Evolutionary conservation across 2,888 invertebrate genomes (phyloP).

Genomic region (Sminthurides aquaticus): DNA sequence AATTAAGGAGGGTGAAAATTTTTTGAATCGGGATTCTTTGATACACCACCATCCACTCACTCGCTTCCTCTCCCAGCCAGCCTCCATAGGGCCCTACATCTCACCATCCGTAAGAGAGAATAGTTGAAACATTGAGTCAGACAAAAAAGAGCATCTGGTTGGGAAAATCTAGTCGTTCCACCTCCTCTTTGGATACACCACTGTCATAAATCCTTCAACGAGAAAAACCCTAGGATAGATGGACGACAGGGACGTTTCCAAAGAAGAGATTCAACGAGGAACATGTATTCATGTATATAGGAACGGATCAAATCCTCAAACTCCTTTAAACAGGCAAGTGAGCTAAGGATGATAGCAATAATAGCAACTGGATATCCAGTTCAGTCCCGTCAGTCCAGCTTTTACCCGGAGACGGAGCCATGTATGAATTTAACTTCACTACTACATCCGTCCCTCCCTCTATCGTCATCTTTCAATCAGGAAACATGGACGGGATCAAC

Average conservation of each 20-base stretch:
- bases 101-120: too few relatives aligned
- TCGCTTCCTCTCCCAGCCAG: not conserved
- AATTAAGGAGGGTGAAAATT: conserved; percentile 40
- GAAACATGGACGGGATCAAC: too few relatives aligned
- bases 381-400: too few relatives aligned
- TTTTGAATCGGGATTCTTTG: conserved; percentile 41
- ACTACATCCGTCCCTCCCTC: too few relatives aligned
- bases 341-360: not conserved
- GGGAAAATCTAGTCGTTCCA: conserved; percentile 32
- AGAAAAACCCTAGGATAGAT: conserved; percentile 24
- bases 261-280: conserved; percentile 3
- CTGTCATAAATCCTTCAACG: conserved; percentile 43
- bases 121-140: conserved; percentile 12
- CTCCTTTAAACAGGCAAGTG: not conserved
- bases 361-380: not conserved
- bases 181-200: conserved; percentile 30
- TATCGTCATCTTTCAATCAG: too few relatives aligned
- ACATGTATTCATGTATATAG: too few relatives aligned
- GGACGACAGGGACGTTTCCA: conserved; percentile 17
- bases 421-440: too few relatives aligned
- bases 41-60: conserved; percentile 24
- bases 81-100: not conserved
- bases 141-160: conserved; percentile 41
- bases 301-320: not conserved
- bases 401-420: too few relatives aligned